Evolutionary conservation across 2,888 invertebrate species (phyloP), one percentile per base, ranked within the genome.

Genomic region (Euplagia quadripunctaria): DNA sequence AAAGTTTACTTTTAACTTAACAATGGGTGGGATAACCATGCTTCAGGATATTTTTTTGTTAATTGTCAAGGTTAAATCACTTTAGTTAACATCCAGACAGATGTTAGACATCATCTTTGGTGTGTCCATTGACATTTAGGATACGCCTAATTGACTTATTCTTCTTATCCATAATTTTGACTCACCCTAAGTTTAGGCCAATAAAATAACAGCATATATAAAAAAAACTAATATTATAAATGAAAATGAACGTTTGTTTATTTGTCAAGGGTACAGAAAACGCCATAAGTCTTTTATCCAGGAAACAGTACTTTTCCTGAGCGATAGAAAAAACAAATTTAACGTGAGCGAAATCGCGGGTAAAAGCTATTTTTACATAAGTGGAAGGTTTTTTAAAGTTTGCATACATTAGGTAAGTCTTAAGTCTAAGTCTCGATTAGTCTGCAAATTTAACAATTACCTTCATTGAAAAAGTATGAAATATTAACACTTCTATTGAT

Each of bases 1-100:
- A 83, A 85, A 79, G 75, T 70, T 75, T 73, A 2, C 52, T 73
- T 78, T 84, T 82, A 70, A 72, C 75, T 80, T 72, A 83, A 83
- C 76, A 83, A 84, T 83, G 76, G 72, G 43, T 76, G 70, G 75
- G 76, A 74, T 74, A 20, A 9, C 79, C 85, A 78, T 65, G 42
- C n/a, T 46, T 16, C 43, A 31, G 64, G 17, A 41, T 1, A 1
- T 11, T 52, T 58, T 61, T 70, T 72, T 64, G 7, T 68, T 55
- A 67, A 4, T 58, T 46, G 55, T 64, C 52, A 63, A 76, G 70
- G 70, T 70, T 51, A 42, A 55, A n/a, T 58, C 20, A 6, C 2
- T 55, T 42, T 9, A n/a, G 5, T 2, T 14, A 51, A 46, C 55
- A 7, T n/a, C n/a, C 8, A 9, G 9, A 55, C 8, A n/a, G 5